A percentile compares a stretch with the other conserved stretches of the same genome.
These are phyloP conservation scores for Oreortyx pictus DNA, from an alignment of 2,797 vertebrate genomes.

Conservation along the genomic window DNA sequence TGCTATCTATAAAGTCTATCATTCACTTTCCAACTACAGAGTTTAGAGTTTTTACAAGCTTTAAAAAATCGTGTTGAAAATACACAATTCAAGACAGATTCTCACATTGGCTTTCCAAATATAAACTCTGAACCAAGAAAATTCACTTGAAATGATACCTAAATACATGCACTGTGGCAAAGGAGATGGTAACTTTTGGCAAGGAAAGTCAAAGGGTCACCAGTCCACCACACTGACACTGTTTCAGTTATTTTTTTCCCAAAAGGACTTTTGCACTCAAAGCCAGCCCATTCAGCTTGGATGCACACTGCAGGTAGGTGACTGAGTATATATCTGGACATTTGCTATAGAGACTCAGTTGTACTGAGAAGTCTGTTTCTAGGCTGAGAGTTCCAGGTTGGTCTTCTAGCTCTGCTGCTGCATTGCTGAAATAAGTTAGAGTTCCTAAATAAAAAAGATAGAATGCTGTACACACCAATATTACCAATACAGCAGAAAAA, in stretches of 20 bases:
- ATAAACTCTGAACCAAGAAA: slow-evolving; percentile 23
- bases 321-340: not conserved
- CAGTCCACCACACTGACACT: not conserved
- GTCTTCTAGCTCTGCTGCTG: not conserved
- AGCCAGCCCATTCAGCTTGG: not conserved
- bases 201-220: slow-evolving; percentile 28
- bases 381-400: not conserved
- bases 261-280: not conserved
- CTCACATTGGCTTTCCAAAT: slow-evolving; percentile 23
- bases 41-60: not conserved
- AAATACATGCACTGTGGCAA: not conserved
- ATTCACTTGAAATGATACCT: not conserved
- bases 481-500: slow-evolving; percentile 15
- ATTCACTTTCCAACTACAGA: not conserved
- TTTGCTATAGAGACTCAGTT: slow-evolving; percentile 18
- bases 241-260: slow-evolving; percentile 38
- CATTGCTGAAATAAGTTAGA: slow-evolving; percentile 3
- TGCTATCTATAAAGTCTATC: slow-evolving; percentile 37
- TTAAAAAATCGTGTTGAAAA: not conserved
- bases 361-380: not conserved
- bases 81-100: slow-evolving; percentile 23
- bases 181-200: slow-evolving; percentile 7
- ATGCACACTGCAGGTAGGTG: slow-evolving; percentile 1
- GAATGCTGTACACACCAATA: slow-evolving; percentile 8
- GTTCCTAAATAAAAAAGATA: slow-evolving; percentile 44